These are phyloP conservation scores for Semotilus atromaculatus DNA, from an alignment of 2,797 vertebrate genomes.

Conservation along the genomic window DNA sequence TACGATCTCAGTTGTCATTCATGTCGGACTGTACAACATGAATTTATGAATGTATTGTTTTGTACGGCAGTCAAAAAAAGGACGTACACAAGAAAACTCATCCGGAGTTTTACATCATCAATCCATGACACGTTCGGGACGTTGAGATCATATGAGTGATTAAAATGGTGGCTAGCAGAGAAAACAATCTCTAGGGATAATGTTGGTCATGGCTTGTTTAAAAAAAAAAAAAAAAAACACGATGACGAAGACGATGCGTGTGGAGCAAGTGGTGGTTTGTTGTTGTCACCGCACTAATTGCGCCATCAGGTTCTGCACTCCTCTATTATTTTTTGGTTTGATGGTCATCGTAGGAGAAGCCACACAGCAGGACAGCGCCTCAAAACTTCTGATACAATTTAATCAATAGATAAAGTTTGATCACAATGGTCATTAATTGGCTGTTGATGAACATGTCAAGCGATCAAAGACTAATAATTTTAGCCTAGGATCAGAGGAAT, in stretches of 20 bases:
- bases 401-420: background rate
- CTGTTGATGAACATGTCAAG: background rate
- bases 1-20: too few species aligned
- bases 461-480: background rate
- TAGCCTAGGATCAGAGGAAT: background rate
- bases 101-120: background rate
- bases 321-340: too few species aligned
- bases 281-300: too few species aligned
- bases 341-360: too few species aligned
- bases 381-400: background rate
- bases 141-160: background rate
- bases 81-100: background rate
- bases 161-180: background rate
- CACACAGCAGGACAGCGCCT: background rate
- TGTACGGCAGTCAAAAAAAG: background rate
- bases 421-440: background rate
- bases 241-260: too few species aligned
- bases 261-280: too few species aligned
- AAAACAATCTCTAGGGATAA: background rate
- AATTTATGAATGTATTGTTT: too few species aligned
- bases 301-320: too few species aligned
- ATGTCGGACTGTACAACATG: background rate
- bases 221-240: background rate
- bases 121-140: background rate
- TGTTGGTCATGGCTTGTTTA: background rate